Evolutionary conservation across 2,797 vertebrate species (phyloP).

Genomic region (Ataeniobius toweri): DNA sequence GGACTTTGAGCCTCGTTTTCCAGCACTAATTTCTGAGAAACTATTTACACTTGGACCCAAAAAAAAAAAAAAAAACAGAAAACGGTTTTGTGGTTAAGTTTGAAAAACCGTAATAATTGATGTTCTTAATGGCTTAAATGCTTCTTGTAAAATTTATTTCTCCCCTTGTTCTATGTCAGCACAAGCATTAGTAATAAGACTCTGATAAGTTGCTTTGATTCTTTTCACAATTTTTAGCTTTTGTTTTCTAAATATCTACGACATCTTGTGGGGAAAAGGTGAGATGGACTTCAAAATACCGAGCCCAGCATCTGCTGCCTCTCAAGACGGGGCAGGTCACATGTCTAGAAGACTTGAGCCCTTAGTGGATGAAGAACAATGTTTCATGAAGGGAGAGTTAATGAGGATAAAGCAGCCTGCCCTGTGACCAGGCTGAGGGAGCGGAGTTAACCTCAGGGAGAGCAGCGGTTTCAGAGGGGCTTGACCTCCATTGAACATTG

Average conservation of each 20-base stretch:
- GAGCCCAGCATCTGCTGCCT: constrained; percentile 11
- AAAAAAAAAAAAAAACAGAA: background rate
- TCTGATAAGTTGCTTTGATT: constrained; percentile 23
- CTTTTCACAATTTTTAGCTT: constrained; percentile 18
- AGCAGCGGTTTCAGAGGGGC: constrained; percentile 58
- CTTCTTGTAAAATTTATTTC: constrained; percentile 20
- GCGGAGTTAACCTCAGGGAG: constrained; percentile 56
- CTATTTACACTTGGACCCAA: constrained; percentile 55
- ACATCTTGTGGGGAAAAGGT: constrained; percentile 10
- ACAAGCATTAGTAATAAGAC: constrained; percentile 12
- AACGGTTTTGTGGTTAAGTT: constrained; percentile 19
- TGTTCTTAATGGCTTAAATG: constrained; percentile 25
- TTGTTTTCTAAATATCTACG: constrained; percentile 12
- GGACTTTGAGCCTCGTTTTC: constrained; percentile 39
- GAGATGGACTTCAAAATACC: background rate
- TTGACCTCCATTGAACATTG: constrained; percentile 63
- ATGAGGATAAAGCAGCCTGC: background rate
- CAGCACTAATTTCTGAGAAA: constrained; percentile 31
- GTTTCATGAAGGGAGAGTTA: constrained; percentile 28
- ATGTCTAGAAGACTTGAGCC: constrained; percentile 35
- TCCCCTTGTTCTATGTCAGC: constrained; percentile 30
- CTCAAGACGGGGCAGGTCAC: constrained; percentile 17
- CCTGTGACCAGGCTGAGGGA: constrained; percentile 62
- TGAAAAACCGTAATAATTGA: constrained; percentile 47
- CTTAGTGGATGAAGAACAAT: constrained; percentile 43